A percentile compares a stretch with the other conserved stretches of the same genome.
phyloP scores from a whole-genome alignment of 1,140 invertebrate genomes.

The Armadillidium nasatum region DNA sequence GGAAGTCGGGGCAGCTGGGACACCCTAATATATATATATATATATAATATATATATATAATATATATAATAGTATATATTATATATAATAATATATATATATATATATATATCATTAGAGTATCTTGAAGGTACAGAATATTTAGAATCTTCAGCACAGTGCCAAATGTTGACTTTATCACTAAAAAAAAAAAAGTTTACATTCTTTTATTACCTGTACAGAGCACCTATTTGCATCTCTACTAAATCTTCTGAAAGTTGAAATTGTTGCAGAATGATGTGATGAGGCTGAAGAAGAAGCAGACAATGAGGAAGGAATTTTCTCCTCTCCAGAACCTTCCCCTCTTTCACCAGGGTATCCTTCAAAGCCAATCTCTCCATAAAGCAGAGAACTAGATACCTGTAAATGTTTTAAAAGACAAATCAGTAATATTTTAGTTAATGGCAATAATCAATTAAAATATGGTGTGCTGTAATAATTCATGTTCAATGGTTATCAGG shows the following conservation, averaged over 20 bases:
- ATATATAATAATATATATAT: too few relatives aligned
- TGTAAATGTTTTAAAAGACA: neutral
- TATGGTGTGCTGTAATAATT: too few relatives aligned
- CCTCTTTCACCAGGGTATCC: conserved; percentile 33
- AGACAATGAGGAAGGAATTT: conserved; percentile 44
- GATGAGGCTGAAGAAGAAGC: conserved; percentile 39
- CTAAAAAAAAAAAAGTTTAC: neutral
- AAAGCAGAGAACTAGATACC: neutral
- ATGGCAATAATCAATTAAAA: too few relatives aligned
- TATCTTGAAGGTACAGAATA: neutral
- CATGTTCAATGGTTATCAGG: too few relatives aligned
- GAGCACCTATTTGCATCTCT: conserved; percentile 72
- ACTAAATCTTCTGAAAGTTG: conserved; percentile 49
- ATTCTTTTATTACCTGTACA: conserved; percentile 61
- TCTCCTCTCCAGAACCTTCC: conserved; percentile 43
- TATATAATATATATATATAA: too few relatives aligned
- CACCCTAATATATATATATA: too few relatives aligned
- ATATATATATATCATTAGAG: neutral
- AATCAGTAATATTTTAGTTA: too few relatives aligned
- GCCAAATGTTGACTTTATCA: neutral
- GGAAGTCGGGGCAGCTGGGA: too few relatives aligned
- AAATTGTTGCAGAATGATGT: conserved; percentile 26
- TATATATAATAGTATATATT: too few relatives aligned
- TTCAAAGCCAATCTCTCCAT: neutral
- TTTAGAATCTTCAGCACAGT: neutral